Conservation (phyloP, 2,888 invertebrate genomes). For the Onchidella celtica region DNA sequence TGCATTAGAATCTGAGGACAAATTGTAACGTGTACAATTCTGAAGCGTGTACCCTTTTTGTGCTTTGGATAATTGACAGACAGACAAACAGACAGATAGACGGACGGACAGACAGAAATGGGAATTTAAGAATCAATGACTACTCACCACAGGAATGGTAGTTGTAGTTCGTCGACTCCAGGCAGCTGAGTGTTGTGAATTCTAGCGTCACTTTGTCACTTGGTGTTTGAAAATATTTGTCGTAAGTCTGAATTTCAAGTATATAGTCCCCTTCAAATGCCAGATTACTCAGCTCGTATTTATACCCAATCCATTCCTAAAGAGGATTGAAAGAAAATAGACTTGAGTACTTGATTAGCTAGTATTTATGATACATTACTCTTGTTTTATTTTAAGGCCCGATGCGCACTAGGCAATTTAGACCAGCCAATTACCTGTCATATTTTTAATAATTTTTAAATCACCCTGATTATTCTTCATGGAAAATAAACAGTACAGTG, state of each 20-base stretch:
- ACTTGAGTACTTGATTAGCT: not conserved
- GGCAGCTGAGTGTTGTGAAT: conserved; percentile 52
- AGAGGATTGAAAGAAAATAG: not conserved
- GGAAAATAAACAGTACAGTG: too few species aligned
- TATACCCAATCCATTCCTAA: conserved; percentile 47
- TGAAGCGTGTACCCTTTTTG: too few species aligned
- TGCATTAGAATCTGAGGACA: too few species aligned
- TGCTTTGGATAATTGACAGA: too few species aligned
- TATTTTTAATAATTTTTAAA: too few species aligned
- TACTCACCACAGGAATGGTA: conserved; percentile 54
- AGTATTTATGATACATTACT: not conserved
- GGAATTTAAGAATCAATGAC: too few species aligned
- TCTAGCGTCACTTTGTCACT: conserved; percentile 40
- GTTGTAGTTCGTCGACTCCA: conserved; percentile 51
- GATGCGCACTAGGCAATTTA: not conserved
- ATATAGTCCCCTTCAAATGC: conserved; percentile 52
- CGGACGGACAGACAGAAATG: too few species aligned
- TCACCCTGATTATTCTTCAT: too few species aligned
- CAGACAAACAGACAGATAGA: too few species aligned
- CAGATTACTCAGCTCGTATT: conserved; percentile 50
- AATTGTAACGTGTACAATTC: too few species aligned
- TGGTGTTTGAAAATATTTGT: conserved; percentile 36
- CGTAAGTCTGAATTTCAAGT: conserved; percentile 49
- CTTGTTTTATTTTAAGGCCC: not conserved
- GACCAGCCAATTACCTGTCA: too few species aligned